A percentile compares a stretch with the other conserved stretches of the same genome.
Conservation (phyloP, 2,888 invertebrate genomes). For the Amiota communis region DNA sequence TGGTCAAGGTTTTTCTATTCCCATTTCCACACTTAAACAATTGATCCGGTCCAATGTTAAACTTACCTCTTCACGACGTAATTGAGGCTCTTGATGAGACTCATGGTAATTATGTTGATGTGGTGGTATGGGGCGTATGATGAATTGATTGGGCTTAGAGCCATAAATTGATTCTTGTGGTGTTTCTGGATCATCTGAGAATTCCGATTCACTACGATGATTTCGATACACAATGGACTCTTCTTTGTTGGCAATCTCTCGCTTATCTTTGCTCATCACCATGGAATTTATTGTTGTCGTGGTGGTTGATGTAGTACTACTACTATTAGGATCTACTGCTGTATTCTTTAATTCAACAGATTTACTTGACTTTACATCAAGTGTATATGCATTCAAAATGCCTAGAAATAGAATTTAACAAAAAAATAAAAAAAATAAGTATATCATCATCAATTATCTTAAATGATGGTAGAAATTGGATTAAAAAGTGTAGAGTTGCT, state of each 20-base stretch:
- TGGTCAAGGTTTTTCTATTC: not conserved
- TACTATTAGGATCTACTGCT: constrained; percentile 32
- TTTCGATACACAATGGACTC: constrained; percentile 68
- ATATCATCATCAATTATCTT: too few species aligned
- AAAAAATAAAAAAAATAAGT: too few species aligned
- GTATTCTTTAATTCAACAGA: constrained; percentile 44
- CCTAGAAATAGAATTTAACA: constrained; percentile 43
- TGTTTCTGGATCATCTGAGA: constrained; percentile 68
- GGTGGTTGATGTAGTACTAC: constrained; percentile 37
- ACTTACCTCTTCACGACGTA: constrained; percentile 70
- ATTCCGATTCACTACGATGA: constrained; percentile 60
- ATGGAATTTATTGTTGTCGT: constrained; percentile 33
- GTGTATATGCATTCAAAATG: constrained; percentile 48
- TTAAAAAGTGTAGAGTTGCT: not conserved
- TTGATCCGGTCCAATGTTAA: not conserved
- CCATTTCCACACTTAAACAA: not conserved
- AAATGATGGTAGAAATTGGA: too few species aligned
- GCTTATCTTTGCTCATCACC: constrained; percentile 67
- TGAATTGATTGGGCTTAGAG: constrained; percentile 68
- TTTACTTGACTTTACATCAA: constrained; percentile 52
- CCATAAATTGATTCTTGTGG: constrained; percentile 71
- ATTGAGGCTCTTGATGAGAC: constrained; percentile 66
- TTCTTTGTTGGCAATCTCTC: constrained; percentile 69
- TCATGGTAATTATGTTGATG: constrained; percentile 68
- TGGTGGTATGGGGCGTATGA: constrained; percentile 69